These are phyloP conservation scores for Neosilurus hyrtlii DNA, from an alignment of 2,797 vertebrate genomes.

Conservation along the genomic window DNA sequence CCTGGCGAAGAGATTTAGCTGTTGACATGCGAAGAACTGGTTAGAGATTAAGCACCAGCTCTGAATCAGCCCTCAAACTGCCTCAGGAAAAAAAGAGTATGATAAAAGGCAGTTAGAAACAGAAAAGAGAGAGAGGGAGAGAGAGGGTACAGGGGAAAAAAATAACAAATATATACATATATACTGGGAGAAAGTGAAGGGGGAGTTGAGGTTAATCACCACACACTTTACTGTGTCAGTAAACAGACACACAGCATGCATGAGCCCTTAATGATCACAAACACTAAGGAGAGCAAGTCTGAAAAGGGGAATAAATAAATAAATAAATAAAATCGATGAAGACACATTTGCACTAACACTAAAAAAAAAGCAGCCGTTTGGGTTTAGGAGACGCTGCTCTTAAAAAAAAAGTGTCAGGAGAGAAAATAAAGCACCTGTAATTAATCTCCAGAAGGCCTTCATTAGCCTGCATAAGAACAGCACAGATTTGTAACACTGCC, in stretches of 20 bases:
- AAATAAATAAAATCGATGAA: background rate
- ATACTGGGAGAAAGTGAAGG: background rate
- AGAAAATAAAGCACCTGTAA: conserved; percentile 30
- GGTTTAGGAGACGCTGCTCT: background rate
- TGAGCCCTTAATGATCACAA: background rate
- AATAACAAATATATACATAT: too few relatives aligned
- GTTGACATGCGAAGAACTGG: too few relatives aligned
- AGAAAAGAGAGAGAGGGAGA: background rate
- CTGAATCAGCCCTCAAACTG: too few relatives aligned
- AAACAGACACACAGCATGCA: background rate
- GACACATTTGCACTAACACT: background rate
- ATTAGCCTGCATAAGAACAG: conserved; percentile 30
- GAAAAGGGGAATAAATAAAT: too few relatives aligned
- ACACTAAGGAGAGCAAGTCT: background rate
- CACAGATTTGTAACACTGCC: conserved; percentile 27
- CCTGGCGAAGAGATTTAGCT: too few relatives aligned
- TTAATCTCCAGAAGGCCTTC: conserved; percentile 32
- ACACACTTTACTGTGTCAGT: background rate
- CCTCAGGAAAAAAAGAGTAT: too few relatives aligned
- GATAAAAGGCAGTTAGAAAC: too few relatives aligned
- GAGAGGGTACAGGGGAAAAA: background rate
- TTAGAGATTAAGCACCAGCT: too few relatives aligned
- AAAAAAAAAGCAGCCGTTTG: background rate
- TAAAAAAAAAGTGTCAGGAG: background rate
- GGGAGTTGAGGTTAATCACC: background rate